Evolutionary conservation across 2,797 vertebrate genomes (phyloP).

Genomic region (Halcyon chelicuti): DNA sequence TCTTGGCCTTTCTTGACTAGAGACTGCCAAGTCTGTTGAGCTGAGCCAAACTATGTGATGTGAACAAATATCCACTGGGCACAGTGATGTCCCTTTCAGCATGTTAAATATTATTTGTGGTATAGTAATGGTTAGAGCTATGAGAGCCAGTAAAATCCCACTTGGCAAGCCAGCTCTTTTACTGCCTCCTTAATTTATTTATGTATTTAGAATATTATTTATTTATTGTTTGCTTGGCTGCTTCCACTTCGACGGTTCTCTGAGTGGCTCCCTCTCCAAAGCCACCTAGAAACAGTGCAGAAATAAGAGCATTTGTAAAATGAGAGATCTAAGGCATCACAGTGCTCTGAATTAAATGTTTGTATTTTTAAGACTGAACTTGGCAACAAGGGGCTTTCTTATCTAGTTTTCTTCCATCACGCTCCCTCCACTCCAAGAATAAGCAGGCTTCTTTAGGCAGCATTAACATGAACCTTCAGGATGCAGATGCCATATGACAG

Average conservation of each 20-base stretch:
- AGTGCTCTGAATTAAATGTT: conserved; percentile 5
- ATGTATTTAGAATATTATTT: background rate
- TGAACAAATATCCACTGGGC: background rate
- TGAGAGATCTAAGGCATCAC: conserved; percentile 20
- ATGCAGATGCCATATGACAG: background rate
- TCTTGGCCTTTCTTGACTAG: background rate
- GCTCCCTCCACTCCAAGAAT: background rate
- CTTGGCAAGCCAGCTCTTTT: conserved; percentile 10
- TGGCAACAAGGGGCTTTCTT: conserved; percentile 12
- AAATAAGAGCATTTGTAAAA: conserved; percentile 16
- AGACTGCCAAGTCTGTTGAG: conserved; percentile 26
- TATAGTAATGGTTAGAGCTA: conserved; percentile 7
- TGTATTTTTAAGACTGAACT: conserved; percentile 26
- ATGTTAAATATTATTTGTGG: conserved; percentile 11
- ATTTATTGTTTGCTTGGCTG: background rate
- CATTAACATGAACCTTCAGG: background rate
- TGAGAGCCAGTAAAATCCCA: conserved; percentile 20
- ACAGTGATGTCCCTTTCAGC: background rate
- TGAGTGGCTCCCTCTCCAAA: conserved; percentile 26
- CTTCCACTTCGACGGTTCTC: conserved; percentile 14
- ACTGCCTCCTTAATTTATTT: background rate
- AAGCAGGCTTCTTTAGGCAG: background rate
- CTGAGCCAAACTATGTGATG: conserved; percentile 10
- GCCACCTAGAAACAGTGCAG: background rate
- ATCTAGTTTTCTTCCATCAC: background rate